Conservation (phyloP, 2,888 invertebrate genomes). For the Dasysyrphus albostriatus region DNA sequence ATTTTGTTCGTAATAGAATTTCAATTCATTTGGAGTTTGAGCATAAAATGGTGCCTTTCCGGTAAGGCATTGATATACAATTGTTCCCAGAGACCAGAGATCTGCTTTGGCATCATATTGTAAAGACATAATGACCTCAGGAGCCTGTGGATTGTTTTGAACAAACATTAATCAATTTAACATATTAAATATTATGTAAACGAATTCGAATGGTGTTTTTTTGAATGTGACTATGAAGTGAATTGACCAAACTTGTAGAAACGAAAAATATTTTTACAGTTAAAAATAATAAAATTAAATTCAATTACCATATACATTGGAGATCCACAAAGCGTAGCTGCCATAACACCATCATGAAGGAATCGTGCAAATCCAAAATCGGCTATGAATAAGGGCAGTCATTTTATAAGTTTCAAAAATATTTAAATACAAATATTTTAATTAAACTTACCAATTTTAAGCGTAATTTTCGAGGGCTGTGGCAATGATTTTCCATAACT, state of each 20-base stretch:
- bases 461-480: conserved; percentile 92
- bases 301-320: conserved; percentile 98
- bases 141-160: conserved; percentile 86
- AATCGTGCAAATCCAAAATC: conserved; percentile 99
- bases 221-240: neutral
- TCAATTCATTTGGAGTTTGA: conserved; percentile 98
- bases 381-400: conserved; percentile 86
- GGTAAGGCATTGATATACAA: conserved; percentile 98
- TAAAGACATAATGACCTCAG: conserved; percentile 99
- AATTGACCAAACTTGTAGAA: too few relatives aligned
- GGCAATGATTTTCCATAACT: conserved; percentile 84
- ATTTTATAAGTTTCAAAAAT: neutral
- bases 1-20: conserved; percentile 98
- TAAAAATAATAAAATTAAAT: neutral
- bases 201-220: too few relatives aligned
- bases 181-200: too few relatives aligned
- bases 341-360: conserved; percentile 99
- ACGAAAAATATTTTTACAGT: neutral
- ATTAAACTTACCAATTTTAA: conserved; percentile 93
- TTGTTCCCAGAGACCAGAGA: conserved; percentile 99
- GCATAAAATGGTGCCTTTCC: conserved; percentile 99
- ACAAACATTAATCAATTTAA: too few relatives aligned
- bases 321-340: conserved; percentile 99
- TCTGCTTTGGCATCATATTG: conserved; percentile 99
- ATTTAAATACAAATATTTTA: neutral